Conservation (phyloP, 2,113 vertebrate genomes). For the Microcebus lehilahytsara region DNA sequence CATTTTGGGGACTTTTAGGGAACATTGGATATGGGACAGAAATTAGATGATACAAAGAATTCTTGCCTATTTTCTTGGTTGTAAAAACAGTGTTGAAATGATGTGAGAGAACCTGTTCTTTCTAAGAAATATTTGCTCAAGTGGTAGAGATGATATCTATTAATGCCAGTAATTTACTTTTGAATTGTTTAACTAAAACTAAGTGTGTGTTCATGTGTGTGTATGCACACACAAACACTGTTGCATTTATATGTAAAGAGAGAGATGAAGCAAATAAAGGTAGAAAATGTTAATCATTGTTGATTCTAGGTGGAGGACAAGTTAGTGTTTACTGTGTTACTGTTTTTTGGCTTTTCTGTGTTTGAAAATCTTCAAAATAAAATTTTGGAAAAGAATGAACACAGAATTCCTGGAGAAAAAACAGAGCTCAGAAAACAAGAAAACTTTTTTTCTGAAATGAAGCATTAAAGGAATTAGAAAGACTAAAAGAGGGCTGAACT, state of each 20-base stretch:
- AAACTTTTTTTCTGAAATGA: background rate
- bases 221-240: rapidly evolving
- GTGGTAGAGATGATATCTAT: background rate
- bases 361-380: background rate
- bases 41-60: background rate
- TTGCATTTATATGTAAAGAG: background rate
- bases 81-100: background rate
- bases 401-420: background rate
- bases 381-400: background rate
- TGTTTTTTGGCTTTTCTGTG: background rate
- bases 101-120: background rate
- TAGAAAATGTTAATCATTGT: background rate
- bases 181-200: background rate
- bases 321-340: background rate
- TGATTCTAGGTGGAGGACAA: background rate
- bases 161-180: background rate
- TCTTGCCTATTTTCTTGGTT: background rate
- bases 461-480: background rate
- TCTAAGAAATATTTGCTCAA: background rate
- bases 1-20: background rate
- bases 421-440: background rate
- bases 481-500: background rate
- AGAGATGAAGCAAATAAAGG: background rate
- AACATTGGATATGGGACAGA: background rate
- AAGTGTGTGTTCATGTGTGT: background rate